These are phyloP conservation scores for Vombatus ursinus DNA, from an alignment of 2,113 vertebrate genomes.

Conservation along the genomic window DNA sequence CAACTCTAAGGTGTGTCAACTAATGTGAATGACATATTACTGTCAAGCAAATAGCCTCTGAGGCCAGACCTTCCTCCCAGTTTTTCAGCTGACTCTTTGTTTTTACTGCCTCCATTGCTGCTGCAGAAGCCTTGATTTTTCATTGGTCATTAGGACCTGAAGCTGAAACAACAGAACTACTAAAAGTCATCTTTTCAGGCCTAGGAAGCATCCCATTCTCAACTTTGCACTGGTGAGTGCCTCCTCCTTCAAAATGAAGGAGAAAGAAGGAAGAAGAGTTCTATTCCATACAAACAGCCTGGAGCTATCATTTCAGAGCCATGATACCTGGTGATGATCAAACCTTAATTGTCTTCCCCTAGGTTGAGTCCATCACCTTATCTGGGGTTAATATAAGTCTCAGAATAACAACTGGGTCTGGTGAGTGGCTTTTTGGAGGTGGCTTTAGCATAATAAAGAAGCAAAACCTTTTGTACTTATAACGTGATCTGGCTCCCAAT, in stretches of 20 bases:
- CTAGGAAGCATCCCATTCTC: no score
- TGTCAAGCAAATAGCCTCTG: no score
- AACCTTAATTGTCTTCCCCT: background rate
- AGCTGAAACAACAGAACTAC: no score
- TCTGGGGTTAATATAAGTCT: background rate
- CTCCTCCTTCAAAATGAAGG: background rate
- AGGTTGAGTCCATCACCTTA: background rate
- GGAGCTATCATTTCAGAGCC: background rate
- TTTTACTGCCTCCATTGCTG: no score
- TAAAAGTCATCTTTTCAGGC: no score
- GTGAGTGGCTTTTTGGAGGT: background rate
- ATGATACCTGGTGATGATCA: background rate
- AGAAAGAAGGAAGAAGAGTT: background rate
- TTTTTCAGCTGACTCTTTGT: no score
- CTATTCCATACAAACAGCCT: background rate
- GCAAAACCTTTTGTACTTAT: background rate
- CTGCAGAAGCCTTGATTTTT: no score
- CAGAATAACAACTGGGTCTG: background rate
- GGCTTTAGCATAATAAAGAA: background rate
- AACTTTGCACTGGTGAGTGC: background rate
- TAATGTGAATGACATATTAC: no score
- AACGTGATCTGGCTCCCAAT: background rate
- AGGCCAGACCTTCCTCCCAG: no score
- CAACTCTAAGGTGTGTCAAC: no score
- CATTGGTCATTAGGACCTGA: no score